Evolutionary conservation across 2,113 vertebrate species (phyloP).

Genomic region (Onychorhynchus coronatus): DNA sequence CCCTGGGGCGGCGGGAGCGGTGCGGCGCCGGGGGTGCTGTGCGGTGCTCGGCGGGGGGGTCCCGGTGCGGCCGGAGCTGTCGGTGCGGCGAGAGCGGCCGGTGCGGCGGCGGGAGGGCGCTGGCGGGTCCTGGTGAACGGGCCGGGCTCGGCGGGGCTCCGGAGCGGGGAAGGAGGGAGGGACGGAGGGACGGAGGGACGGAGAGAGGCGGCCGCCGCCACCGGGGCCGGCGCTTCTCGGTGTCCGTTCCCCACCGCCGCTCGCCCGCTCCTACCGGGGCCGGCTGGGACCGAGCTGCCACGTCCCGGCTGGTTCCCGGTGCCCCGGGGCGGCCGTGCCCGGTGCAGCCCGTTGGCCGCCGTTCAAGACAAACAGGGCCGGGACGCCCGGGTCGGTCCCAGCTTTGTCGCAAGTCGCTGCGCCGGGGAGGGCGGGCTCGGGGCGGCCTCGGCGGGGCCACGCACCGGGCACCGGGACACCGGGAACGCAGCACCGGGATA

Average conservation of each 20-base stretch:
- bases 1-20: no score
- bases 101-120: no score
- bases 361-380: slow-evolving; percentile 59
- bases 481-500: background rate
- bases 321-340: background rate
- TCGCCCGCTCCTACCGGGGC: background rate
- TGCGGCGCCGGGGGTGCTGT: no score
- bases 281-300: background rate
- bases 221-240: background rate
- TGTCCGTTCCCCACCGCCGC: background rate
- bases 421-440: background rate
- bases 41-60: no score
- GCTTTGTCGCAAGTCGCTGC: slow-evolving; percentile 36
- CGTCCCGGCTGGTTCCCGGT: slow-evolving; percentile 12
- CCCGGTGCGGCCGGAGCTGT: no score
- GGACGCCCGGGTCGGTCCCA: slow-evolving; percentile 18
- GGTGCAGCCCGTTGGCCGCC: slow-evolving; percentile 13
- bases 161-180: background rate
- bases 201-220: background rate
- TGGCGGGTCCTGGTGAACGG: background rate
- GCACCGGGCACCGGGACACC: background rate
- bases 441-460: background rate
- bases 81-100: no score
- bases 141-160: background rate
- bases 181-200: no score